Base-by-base conservation (phyloP, 2,888 invertebrate genomes). In the Scotopteryx bipunctaria region DNA sequence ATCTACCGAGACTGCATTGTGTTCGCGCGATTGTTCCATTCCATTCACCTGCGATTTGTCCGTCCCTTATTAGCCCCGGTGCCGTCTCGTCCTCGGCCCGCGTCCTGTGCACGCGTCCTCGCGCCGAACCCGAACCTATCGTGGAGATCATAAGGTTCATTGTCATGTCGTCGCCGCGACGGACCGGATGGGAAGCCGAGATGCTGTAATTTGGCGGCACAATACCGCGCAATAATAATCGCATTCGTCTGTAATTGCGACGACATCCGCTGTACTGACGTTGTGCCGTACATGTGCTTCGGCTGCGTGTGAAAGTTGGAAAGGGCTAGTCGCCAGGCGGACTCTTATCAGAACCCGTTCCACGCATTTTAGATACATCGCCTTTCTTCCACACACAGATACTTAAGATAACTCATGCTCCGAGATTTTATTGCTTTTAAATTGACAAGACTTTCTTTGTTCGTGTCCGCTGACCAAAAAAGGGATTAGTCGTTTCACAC, bases 131-230 rank as follows among this genome's bases (percentile, higher is more conserved):
- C 42, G 29, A 57, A 59, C 66, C 56, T 71, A 65, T 49, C 36
- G 19, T 50, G 16, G 42, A 29, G 6, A 42, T 51, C 43, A 60
- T 71, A 77, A 71, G 73, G 67, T 59, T 46, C 29, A 43, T 36
- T 53, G 50, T 59, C 13, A 36, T 57, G 53, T 65, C 29, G 69
- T 47, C 21, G 62, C 62, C 44, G 55, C 51, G 49, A 63, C 66
- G 71, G 67, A 76, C 86, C 86, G 89, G 88, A 88, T 86, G 88
- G 85, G 83, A 85, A 86, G 84, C 76, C 74, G 86, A 87, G 86
- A 86, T 79, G 86, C 78, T 79, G 84, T 83, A 85, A 84, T 88
- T 87, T 82, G 83, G 83, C 73, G 76, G 81, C 79, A 88, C 87
- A 87, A 87, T 88, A 78, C 81, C 75, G 76, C 80, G 80, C 81